A percentile compares a stretch with the other conserved stretches of the same genome.
Evolutionary conservation across 2,888 invertebrate species (phyloP).

Genomic region (Drosophila quasianomalipes): DNA sequence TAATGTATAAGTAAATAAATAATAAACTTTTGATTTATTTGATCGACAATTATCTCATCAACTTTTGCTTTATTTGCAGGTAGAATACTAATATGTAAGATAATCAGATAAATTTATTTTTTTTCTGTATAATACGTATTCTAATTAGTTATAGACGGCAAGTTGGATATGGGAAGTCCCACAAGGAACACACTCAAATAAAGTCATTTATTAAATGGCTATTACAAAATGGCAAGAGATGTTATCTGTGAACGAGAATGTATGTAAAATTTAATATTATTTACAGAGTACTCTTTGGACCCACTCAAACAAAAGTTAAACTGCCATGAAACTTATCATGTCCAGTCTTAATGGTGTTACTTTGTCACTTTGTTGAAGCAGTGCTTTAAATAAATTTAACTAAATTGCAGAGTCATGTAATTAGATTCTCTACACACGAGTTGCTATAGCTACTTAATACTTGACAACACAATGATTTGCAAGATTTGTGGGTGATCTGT

Average conservation of each 20-base stretch:
- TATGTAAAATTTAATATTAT: background rate
- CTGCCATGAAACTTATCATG: background rate
- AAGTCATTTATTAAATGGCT: background rate
- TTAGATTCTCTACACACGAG: constrained; percentile 10
- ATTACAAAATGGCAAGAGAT: background rate
- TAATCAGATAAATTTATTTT: background rate
- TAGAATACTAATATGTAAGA: background rate
- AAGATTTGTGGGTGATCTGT: background rate
- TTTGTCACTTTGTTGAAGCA: background rate
- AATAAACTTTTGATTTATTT: too few relatives aligned
- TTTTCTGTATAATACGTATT: background rate
- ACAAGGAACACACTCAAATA: background rate
- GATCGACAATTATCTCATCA: too few relatives aligned
- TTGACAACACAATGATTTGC: constrained; percentile 1
- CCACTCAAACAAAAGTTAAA: background rate
- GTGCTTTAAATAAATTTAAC: constrained; percentile 4
- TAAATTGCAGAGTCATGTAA: constrained; percentile 27
- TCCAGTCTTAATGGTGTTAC: background rate
- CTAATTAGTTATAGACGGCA: background rate
- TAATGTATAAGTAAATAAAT: background rate
- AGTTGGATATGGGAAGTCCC: constrained; percentile 2
- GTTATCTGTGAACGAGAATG: background rate
- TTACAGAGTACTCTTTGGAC: background rate
- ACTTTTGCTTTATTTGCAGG: too few relatives aligned
- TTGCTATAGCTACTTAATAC: background rate